A percentile compares a stretch with the other conserved stretches of the same genome.
These are phyloP conservation scores for Caradrina clavipalpis DNA, from an alignment of 2,888 invertebrate genomes.

Conservation along the genomic window DNA sequence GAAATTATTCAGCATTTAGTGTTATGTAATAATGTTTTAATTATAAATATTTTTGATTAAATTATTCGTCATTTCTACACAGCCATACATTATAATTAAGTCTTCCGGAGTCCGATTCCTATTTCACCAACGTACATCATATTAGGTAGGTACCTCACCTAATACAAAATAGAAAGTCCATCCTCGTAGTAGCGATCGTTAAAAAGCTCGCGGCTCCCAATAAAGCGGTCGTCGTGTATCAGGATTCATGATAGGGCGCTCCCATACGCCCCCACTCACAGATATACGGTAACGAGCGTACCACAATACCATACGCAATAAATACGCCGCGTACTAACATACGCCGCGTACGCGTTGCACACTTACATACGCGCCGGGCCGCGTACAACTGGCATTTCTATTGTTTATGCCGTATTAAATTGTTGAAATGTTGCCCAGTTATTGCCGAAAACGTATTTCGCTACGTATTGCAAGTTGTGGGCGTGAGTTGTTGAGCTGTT, in stretches of 20 bases:
- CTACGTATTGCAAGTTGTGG: slow-evolving; percentile 85
- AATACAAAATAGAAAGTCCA: slow-evolving; percentile 62
- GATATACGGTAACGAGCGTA: slow-evolving; percentile 89
- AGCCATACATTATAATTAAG: background rate
- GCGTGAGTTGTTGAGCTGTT: slow-evolving; percentile 79
- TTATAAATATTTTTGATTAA: too few species aligned
- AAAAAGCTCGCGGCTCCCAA: slow-evolving; percentile 77
- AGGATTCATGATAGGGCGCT: slow-evolving; percentile 89
- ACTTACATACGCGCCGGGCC: slow-evolving; percentile 69
- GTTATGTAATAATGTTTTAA: too few species aligned
- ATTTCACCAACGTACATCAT: slow-evolving; percentile 19
- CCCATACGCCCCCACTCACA: slow-evolving; percentile 85
- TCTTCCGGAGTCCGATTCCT: background rate
- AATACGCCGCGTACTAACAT: slow-evolving; percentile 86
- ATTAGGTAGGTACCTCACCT: slow-evolving; percentile 17
- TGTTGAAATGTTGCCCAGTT: slow-evolving; percentile 89
- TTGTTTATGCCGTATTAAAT: slow-evolving; percentile 90
- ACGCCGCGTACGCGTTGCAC: slow-evolving; percentile 79
- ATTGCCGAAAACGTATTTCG: slow-evolving; percentile 90
- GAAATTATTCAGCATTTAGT: too few species aligned
- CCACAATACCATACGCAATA: slow-evolving; percentile 90
- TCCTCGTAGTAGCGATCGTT: slow-evolving; percentile 64
- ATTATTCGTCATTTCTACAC: background rate
- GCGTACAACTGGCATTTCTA: slow-evolving; percentile 86
- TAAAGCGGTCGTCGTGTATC: slow-evolving; percentile 85